phyloP scores from a whole-genome alignment of 2,888 invertebrate species.

The Cheilosia urbana region DNA sequence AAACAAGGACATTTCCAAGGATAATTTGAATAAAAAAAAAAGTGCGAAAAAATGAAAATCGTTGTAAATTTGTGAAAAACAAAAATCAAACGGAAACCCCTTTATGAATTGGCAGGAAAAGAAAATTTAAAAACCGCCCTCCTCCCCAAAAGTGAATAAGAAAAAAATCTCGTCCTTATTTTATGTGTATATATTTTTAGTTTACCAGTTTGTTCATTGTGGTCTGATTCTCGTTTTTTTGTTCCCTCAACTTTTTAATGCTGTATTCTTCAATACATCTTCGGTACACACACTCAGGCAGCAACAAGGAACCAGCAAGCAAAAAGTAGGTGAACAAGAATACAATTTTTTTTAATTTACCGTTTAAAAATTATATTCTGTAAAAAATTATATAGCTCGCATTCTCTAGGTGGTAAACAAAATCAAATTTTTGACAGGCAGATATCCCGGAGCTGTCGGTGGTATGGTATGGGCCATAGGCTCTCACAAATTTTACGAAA shows the following conservation, averaged over 20 bases:
- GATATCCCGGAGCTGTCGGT: slow-evolving; percentile 7
- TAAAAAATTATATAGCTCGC: slow-evolving; percentile 33
- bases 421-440: slow-evolving; percentile 26
- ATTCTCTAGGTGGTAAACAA: slow-evolving; percentile 28
- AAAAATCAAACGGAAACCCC: slow-evolving; percentile 7
- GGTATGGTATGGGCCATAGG: too few relatives aligned
- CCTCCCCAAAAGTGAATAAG: slow-evolving; percentile 16
- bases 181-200: slow-evolving; percentile 71
- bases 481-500: slow-evolving; percentile 32
- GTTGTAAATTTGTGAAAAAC: slow-evolving; percentile 52
- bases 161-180: slow-evolving; percentile 63
- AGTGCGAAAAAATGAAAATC: slow-evolving; percentile 15
- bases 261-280: slow-evolving; percentile 52
- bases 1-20: slow-evolving; percentile 60
- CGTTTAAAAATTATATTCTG: slow-evolving; percentile 26
- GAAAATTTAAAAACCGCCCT: slow-evolving; percentile 7
- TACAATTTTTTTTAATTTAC: slow-evolving; percentile 1
- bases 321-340: slow-evolving; percentile 59
- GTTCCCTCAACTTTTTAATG: background rate
- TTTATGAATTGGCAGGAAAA: slow-evolving; percentile 4
- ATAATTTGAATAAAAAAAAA: slow-evolving; percentile 16
- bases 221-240: slow-evolving; percentile 50
- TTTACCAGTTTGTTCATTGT: slow-evolving; percentile 61
- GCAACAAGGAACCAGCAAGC: slow-evolving; percentile 43
- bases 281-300: slow-evolving; percentile 55